A percentile compares a stretch with the other conserved stretches of the same genome.
Evolutionary conservation across 2,888 invertebrate genomes (phyloP).

Genomic region (Chrysodeixis includens): DNA sequence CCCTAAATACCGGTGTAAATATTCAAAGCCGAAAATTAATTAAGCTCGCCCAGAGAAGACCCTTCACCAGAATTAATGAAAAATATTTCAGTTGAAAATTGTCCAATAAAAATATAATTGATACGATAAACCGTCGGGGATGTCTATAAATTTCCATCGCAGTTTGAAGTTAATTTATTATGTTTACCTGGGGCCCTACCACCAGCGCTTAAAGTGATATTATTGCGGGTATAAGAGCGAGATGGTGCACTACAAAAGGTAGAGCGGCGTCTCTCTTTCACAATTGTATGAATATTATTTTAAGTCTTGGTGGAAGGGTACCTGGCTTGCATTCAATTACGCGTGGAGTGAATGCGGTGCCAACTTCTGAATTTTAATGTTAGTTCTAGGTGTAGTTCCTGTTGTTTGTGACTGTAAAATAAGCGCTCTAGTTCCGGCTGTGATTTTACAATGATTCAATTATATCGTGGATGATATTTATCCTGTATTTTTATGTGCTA

Average conservation of each 20-base stretch:
- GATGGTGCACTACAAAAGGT: too few species aligned
- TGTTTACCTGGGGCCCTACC: too few species aligned
- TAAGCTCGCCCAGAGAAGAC: constrained; percentile 38
- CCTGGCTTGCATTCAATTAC: constrained; percentile 57
- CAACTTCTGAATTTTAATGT: constrained; percentile 66
- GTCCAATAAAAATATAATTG: constrained; percentile 45
- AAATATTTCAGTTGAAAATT: constrained; percentile 41
- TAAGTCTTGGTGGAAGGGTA: too few species aligned
- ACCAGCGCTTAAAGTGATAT: too few species aligned
- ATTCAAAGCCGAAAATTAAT: constrained; percentile 49
- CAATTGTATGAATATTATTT: too few species aligned
- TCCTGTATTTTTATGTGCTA: background rate
- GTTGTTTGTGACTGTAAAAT: constrained; percentile 38
- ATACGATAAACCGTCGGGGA: constrained; percentile 34
- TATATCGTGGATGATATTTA: background rate
- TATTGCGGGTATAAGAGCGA: too few species aligned
- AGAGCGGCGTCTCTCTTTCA: too few species aligned
- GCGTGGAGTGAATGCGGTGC: constrained; percentile 35
- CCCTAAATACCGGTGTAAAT: constrained; percentile 34
- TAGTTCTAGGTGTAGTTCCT: constrained; percentile 36
- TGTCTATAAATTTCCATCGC: constrained; percentile 44
- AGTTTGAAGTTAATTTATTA: constrained; percentile 51
- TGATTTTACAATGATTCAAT: constrained; percentile 22
- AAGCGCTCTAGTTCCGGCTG: constrained; percentile 42
- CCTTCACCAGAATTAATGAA: constrained; percentile 38